Evolutionary conservation across 2,113 vertebrate genomes (phyloP).

Genomic region (Conger conger): DNA sequence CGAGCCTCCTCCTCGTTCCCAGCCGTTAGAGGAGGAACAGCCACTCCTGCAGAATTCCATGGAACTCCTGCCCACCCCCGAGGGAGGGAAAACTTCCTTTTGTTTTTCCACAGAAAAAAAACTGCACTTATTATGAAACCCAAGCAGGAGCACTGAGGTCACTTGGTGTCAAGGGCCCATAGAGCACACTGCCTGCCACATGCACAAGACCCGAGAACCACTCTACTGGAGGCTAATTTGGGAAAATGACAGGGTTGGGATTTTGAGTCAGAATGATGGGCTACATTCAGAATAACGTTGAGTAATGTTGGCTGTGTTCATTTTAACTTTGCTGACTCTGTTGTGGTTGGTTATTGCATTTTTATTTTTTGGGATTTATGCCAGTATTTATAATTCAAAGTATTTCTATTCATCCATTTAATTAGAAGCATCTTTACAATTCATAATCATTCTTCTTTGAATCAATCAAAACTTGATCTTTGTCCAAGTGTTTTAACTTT

Average conservation of each 20-base stretch:
- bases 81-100: conserved; percentile 13
- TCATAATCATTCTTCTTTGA: too few relatives aligned
- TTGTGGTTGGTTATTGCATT: not conserved
- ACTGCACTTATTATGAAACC: not conserved
- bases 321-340: not conserved
- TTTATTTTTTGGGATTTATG: not conserved
- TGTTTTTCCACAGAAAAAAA: conserved; percentile 19
- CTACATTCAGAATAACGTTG: not conserved
- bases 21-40: not conserved
- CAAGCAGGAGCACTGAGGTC: not conserved
- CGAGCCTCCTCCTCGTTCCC: conserved; percentile 37
- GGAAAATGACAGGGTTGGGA: not conserved
- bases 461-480: too few relatives aligned
- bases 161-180: not conserved
- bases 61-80: not conserved
- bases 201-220: not conserved
- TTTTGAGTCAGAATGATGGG: not conserved
- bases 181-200: not conserved
- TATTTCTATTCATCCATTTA: not conserved
- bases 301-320: not conserved
- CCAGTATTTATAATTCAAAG: not conserved
- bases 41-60: not conserved
- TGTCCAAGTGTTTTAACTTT: too few relatives aligned
- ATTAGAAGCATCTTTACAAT: not conserved
- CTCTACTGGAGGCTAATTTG: not conserved